Percentiles rank a stretch among this genome's conserved stretches.
Conservation (phyloP, 2,797 vertebrate genomes). For the Sylvilagus floridanus region DNA sequence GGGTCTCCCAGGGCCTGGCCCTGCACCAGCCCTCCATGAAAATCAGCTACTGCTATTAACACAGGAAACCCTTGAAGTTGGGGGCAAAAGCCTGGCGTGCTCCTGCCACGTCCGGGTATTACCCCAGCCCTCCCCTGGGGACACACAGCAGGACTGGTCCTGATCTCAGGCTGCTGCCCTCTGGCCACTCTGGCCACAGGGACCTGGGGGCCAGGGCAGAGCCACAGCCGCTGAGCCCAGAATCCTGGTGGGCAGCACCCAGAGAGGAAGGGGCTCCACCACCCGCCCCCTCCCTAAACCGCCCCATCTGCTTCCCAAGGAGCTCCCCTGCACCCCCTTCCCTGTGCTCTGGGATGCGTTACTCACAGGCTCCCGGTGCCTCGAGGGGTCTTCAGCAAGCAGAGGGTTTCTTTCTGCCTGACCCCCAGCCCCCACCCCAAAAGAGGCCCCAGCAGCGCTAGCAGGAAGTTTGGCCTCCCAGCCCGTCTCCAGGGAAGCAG, state of each 20-base stretch:
- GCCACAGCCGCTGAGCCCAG: not conserved
- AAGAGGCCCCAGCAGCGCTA: slow-evolving; percentile 39
- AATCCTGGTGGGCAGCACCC: not conserved
- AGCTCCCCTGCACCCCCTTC: not conserved
- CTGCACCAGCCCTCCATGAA: not conserved
- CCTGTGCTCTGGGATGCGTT: slow-evolving; percentile 46
- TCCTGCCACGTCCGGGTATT: not conserved
- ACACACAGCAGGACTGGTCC: not conserved
- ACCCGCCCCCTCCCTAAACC: not conserved
- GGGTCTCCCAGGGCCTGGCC: not conserved
- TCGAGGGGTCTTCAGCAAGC: not conserved
- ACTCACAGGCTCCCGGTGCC: slow-evolving; percentile 83
- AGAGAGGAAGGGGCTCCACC: not conserved
- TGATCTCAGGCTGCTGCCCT: not conserved
- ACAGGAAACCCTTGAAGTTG: not conserved
- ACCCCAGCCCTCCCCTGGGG: not conserved
- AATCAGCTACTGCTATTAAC: not conserved
- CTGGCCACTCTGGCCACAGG: too few species aligned
- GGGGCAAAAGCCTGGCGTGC: not conserved
- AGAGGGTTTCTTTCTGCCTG: slow-evolving; percentile 47
- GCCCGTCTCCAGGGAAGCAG: slow-evolving; percentile 65
- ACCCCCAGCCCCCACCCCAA: slow-evolving; percentile 47
- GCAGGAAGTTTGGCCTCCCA: slow-evolving; percentile 62
- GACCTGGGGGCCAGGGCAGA: not conserved
- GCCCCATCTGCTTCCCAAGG: not conserved